Conservation (phyloP, 2,797 vertebrate genomes). For the Cuniculus paca region DNA sequence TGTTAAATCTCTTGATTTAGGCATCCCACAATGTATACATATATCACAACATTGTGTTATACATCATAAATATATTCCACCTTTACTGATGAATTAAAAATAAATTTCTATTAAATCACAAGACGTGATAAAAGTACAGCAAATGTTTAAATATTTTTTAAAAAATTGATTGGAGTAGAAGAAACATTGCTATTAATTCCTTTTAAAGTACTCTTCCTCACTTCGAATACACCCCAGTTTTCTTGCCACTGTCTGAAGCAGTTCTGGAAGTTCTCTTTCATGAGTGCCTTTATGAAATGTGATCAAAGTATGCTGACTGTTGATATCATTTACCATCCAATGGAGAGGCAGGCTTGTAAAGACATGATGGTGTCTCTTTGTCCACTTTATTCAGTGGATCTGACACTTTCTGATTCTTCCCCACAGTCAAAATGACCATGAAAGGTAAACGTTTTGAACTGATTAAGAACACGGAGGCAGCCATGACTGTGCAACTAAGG, state of each 20-base stretch:
- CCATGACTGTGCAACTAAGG: not conserved
- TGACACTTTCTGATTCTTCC: not conserved
- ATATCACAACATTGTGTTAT: not conserved
- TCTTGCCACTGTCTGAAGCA: not conserved
- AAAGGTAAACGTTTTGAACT: not conserved
- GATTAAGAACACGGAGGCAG: not conserved
- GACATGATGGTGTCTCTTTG: not conserved
- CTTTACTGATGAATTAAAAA: not conserved
- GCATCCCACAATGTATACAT: not conserved
- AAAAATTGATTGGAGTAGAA: not conserved
- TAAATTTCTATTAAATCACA: not conserved
- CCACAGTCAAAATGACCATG: not conserved
- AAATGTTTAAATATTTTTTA: not conserved
- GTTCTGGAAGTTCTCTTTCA: not conserved
- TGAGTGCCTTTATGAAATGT: not conserved
- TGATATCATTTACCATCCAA: not conserved
- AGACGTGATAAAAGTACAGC: not conserved
- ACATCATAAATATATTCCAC: not conserved
- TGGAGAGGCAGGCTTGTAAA: fast-evolving
- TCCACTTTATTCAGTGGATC: not conserved
- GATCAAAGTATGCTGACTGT: not conserved
- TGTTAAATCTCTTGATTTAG: not conserved
- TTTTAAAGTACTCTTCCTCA: not conserved
- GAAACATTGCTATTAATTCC: not conserved
- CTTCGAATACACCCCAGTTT: not conserved